Evolutionary conservation across 2,113 vertebrate species (phyloP).

Genomic region (Lepisosteus osseus): DNA sequence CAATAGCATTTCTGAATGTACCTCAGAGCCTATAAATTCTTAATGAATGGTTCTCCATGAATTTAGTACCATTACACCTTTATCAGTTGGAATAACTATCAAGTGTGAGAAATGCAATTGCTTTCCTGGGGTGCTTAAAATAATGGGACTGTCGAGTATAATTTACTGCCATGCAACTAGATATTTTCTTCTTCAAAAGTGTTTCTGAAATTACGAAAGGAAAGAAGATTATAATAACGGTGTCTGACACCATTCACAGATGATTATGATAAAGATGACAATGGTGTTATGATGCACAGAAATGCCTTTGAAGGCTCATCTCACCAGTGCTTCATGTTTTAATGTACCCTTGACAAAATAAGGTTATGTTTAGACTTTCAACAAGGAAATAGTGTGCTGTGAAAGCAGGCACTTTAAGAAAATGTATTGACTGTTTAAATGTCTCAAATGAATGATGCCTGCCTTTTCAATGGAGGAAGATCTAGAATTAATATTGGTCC

Average conservation of each 20-base stretch:
- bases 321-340: too few relatives aligned
- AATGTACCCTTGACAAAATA: too few relatives aligned
- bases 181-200: conserved; percentile 7
- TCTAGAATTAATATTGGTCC: too few relatives aligned
- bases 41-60: conserved; percentile 39
- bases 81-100: conserved; percentile 39
- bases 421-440: too few relatives aligned
- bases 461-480: too few relatives aligned
- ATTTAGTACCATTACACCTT: conserved; percentile 41
- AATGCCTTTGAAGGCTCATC: too few relatives aligned
- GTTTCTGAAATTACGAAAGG: conserved; percentile 6
- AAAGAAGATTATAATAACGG: not conserved
- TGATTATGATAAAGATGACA: too few relatives aligned
- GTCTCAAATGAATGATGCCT: too few relatives aligned
- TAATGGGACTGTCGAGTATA: conserved; percentile 37
- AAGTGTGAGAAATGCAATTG: conserved; percentile 15
- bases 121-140: conserved; percentile 41
- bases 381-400: too few relatives aligned
- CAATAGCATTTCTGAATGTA: conserved; percentile 46
- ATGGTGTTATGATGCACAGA: too few relatives aligned
- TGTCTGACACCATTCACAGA: not conserved
- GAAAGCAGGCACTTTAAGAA: too few relatives aligned
- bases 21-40: conserved; percentile 50
- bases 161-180: conserved; percentile 18
- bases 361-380: too few relatives aligned